Evolutionary conservation across 2,797 vertebrate genomes (phyloP).

Genomic region (Lepilemur ruficaudatus): DNA sequence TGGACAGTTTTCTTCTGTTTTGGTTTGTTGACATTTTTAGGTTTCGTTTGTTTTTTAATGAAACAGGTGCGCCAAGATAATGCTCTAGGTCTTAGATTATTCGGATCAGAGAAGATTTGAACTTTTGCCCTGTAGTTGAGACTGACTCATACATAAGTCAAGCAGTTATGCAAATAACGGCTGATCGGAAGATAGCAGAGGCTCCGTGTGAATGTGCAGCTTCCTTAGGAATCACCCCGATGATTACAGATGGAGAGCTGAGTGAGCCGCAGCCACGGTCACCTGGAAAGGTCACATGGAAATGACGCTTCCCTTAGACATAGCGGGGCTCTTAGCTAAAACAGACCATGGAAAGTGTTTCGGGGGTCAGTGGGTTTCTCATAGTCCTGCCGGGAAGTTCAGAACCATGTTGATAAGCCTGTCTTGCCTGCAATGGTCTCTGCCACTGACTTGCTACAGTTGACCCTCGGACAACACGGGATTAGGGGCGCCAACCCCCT

Average conservation of each 20-base stretch:
- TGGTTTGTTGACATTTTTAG: background rate
- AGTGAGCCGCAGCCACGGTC: background rate
- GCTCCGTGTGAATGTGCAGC: background rate
- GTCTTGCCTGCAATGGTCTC: background rate
- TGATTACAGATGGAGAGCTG: accelerated
- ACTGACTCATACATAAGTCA: slow-evolving; percentile 78
- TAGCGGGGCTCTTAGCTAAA: background rate
- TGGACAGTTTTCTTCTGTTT: background rate
- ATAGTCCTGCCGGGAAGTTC: background rate
- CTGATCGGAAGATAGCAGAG: slow-evolving; percentile 50
- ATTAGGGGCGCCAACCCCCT: background rate
- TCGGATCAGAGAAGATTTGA: slow-evolving; percentile 61
- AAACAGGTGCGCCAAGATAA: background rate
- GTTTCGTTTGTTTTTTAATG: background rate
- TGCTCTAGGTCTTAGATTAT: slow-evolving; percentile 53
- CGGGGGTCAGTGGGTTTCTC: background rate
- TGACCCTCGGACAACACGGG: background rate
- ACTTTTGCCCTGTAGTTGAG: slow-evolving; percentile 74
- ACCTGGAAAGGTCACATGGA: background rate
- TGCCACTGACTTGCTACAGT: background rate
- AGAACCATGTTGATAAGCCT: background rate
- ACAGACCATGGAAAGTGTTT: background rate
- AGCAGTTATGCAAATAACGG: slow-evolving; percentile 57
- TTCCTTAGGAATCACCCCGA: background rate
- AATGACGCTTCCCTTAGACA: background rate